A percentile compares a stretch with the other conserved stretches of the same genome.
Conservation (phyloP, 92 coral and sea anemone genomes). For the Paragorgia papillata region DNA sequence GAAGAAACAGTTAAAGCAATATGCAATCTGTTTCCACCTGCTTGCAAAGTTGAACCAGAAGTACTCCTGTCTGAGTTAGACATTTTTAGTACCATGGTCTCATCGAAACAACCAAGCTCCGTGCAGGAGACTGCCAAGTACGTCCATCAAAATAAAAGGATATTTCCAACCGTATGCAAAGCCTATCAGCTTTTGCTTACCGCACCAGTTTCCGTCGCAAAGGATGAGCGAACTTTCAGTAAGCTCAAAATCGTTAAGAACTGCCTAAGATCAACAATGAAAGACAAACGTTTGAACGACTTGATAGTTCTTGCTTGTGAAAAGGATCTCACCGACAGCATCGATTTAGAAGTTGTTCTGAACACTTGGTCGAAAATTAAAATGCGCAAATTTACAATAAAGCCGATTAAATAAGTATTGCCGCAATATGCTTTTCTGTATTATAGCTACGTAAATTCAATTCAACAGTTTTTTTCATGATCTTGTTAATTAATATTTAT, state of each 20-base stretch:
- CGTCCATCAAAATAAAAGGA: neutral
- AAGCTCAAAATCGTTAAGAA: constrained; percentile 16
- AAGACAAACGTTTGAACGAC: too few relatives aligned
- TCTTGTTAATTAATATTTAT: too few relatives aligned
- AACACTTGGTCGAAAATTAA: constrained; percentile 4
- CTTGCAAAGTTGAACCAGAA: neutral
- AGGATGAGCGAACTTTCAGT: constrained; percentile 27
- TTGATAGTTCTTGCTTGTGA: too few relatives aligned
- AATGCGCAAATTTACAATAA: constrained; percentile 8
- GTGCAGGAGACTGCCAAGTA: neutral
- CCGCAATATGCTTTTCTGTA: too few relatives aligned
- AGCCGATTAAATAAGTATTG: constrained; percentile 1
- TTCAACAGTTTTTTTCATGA: too few relatives aligned
- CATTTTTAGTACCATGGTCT: neutral
- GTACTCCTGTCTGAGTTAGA: constrained; percentile 9
- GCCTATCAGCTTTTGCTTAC: constrained; percentile 3
- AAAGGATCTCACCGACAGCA: constrained; percentile 27
- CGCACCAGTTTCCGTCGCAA: constrained; percentile 14
- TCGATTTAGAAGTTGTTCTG: neutral
- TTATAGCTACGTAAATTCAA: too few relatives aligned
- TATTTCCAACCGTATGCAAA: constrained; percentile 14
- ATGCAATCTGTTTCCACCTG: constrained; percentile 17
- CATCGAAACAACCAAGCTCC: constrained; percentile 1
- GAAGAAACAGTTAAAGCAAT: constrained; percentile 23
- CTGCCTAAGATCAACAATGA: constrained; percentile 24